These are phyloP conservation scores for Anguilla japonica DNA, from an alignment of 2,113 vertebrate species.

Conservation along the genomic window DNA sequence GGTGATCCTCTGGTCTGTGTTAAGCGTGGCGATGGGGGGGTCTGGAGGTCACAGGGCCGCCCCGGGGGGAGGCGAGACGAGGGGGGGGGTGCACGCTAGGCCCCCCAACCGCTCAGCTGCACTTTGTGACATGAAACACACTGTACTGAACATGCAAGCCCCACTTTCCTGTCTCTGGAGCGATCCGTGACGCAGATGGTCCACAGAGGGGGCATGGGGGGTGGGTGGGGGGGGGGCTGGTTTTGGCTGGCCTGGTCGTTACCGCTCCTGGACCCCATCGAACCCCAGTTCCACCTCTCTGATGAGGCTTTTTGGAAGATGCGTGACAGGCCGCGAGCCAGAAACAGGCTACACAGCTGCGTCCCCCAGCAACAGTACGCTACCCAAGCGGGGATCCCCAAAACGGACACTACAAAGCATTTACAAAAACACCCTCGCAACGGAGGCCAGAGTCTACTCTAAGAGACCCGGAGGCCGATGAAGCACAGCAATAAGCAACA, in stretches of 20 bases:
- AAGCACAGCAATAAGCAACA: not conserved
- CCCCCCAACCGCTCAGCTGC: not conserved
- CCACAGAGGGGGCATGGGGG: not conserved
- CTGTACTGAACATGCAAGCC: not conserved
- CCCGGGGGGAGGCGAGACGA: not conserved
- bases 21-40: not conserved
- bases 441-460: not conserved
- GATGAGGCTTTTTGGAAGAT: not conserved
- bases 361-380: not conserved
- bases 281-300: not conserved
- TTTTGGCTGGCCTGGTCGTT: not conserved
- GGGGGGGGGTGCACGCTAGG: not conserved
- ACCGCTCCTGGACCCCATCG: not conserved
- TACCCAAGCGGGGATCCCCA: not conserved
- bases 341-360: constrained; percentile 20
- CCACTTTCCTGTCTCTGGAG: constrained; percentile 23
- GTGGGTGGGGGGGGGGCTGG: not conserved
- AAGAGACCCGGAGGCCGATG: not conserved
- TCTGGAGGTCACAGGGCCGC: not conserved
- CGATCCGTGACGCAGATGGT: constrained; percentile 24
- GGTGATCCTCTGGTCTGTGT: constrained; percentile 3
- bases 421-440: not conserved
- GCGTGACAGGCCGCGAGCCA: not conserved
- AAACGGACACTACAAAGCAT: not conserved
- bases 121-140: not conserved